Conservation (phyloP, 1,140 invertebrate genomes). For the Notospermus geniculatus region DNA sequence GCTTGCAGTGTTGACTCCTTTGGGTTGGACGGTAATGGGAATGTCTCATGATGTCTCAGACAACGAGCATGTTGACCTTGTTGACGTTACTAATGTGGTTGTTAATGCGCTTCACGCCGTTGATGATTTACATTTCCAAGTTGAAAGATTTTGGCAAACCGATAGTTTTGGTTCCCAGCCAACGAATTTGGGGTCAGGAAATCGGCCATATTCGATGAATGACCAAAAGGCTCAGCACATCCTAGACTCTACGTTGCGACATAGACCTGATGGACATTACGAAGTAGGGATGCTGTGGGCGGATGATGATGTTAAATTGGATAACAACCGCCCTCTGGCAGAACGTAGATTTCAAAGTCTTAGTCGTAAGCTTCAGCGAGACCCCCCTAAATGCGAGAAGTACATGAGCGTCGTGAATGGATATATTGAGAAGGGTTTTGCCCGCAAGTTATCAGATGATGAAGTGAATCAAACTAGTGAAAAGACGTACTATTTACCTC, state of each 20-base stretch:
- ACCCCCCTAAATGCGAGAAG: background rate
- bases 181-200: background rate
- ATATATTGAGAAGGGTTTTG: background rate
- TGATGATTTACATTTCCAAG: background rate
- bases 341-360: background rate
- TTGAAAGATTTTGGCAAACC: conserved; percentile 1
- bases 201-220: background rate
- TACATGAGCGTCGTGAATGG: background rate
- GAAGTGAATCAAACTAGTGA: background rate
- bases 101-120: no score
- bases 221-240: background rate
- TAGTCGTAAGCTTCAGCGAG: background rate
- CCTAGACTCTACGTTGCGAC: background rate
- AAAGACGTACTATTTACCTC: conserved; percentile 24
- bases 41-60: no score
- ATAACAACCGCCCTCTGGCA: background rate
- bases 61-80: no score
- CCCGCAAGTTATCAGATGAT: background rate
- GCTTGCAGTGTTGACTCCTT: background rate
- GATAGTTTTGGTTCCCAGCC: background rate
- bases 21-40: conserved; percentile 8
- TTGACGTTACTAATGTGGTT: no score
- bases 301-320: background rate
- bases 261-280: background rate
- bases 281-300: background rate